Conservation (phyloP, 92 coral and sea anemone species). For the Phymanthus crucifer region DNA sequence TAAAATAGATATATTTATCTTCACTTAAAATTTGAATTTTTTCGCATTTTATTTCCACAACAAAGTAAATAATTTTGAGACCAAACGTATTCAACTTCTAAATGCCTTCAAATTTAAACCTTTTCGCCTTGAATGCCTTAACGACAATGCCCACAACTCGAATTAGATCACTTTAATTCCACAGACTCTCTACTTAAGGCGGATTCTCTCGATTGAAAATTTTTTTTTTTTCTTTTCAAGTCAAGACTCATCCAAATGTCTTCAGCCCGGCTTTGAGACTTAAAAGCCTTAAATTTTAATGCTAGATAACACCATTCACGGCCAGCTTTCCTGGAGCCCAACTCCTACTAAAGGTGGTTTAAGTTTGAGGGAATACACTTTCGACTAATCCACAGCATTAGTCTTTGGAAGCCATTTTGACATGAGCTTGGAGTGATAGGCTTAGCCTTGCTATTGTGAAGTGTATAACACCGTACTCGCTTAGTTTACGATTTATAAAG, state of each 20-base stretch:
- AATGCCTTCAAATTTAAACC: too few species aligned
- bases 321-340: conserved; percentile 41
- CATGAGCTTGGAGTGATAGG: conserved; percentile 9
- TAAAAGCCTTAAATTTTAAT: conserved; percentile 5
- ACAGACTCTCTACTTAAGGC: not conserved
- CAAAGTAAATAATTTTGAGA: not conserved
- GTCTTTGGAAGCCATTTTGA: conserved; percentile 2
- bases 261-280: not conserved
- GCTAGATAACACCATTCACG: conserved; percentile 9
- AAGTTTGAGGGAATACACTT: conserved; percentile 3
- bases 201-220: not conserved
- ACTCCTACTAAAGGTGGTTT: conserved; percentile 6
- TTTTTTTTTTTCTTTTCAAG: not conserved
- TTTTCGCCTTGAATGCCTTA: not conserved
- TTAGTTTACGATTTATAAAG: not conserved
- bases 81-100: too few species aligned
- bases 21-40: too few species aligned
- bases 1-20: too few species aligned
- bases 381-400: not conserved
- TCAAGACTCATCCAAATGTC: not conserved
- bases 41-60: not conserved
- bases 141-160: too few species aligned
- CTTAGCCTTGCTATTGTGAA: not conserved
- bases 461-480: too few species aligned
- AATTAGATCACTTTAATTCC: too few species aligned